These are phyloP conservation scores for Ataeniobius toweri DNA, from an alignment of 2,797 vertebrate genomes.

Conservation along the genomic window DNA sequence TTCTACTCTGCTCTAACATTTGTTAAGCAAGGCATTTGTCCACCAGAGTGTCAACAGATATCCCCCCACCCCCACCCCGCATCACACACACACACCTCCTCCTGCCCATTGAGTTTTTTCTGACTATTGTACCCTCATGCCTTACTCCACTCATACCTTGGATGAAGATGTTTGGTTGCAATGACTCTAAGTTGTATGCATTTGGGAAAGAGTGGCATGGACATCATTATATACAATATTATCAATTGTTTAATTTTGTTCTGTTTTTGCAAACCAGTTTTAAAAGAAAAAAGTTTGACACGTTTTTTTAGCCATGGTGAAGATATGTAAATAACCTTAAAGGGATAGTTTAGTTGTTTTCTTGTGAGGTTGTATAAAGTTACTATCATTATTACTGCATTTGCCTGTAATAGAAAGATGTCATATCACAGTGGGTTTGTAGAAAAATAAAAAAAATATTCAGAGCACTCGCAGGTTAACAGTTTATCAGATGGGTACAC, in stretches of 20 bases:
- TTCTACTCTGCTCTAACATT: slow-evolving; percentile 66
- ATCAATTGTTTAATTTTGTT: not conserved
- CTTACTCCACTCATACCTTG: slow-evolving; percentile 10
- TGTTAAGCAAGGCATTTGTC: slow-evolving; percentile 71
- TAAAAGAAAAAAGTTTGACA: not conserved
- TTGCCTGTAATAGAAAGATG: too few relatives aligned
- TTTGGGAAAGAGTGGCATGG: not conserved
- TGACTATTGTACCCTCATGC: slow-evolving; percentile 10
- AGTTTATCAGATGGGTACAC: not conserved
- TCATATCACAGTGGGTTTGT: too few relatives aligned
- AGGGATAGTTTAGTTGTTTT: not conserved
- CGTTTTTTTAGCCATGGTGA: not conserved
- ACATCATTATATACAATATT: not conserved
- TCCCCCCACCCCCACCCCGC: not conserved
- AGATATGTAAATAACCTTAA: not conserved
- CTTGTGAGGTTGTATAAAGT: too few relatives aligned
- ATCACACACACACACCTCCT: not conserved
- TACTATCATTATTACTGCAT: too few relatives aligned
- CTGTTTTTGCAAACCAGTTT: not conserved
- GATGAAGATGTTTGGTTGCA: not conserved
- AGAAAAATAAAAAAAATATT: not conserved
- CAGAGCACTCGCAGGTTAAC: not conserved
- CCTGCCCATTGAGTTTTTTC: slow-evolving; percentile 3
- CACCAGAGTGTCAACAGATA: slow-evolving; percentile 55
- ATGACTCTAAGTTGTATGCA: not conserved